Percentiles rank a stretch among this genome's conserved stretches.
Evolutionary conservation across 2,113 vertebrate genomes (phyloP).

Genomic region (Tupaia tana): DNA sequence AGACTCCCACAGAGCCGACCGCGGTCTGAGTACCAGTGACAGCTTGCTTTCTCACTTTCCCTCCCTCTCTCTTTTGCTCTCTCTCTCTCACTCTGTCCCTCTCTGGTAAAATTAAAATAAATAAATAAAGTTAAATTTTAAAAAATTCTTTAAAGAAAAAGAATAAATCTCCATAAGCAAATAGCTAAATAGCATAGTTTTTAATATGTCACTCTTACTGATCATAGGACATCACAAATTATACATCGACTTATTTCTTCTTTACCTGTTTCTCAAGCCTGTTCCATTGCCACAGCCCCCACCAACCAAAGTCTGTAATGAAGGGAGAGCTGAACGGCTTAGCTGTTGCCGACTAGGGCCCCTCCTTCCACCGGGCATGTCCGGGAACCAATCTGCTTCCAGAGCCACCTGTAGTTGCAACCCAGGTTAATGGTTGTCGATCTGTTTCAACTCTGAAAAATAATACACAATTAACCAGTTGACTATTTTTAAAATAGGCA

Average conservation of each 20-base stretch:
- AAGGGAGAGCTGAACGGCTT: conserved; percentile 97
- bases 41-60: no score
- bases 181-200: background rate
- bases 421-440: conserved; percentile 75
- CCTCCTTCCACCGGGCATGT: conserved; percentile 99
- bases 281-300: conserved; percentile 95
- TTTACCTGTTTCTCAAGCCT: conserved; percentile 95
- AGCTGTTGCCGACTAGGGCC: conserved; percentile 99
- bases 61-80: no score
- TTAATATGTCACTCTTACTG: conserved; percentile 17
- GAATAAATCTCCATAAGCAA: conserved; percentile 43
- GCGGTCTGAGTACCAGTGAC: no score
- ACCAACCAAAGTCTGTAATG: conserved; percentile 97
- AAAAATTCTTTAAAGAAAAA: background rate
- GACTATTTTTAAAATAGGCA: conserved; percentile 50
- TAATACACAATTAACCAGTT: conserved; percentile 46
- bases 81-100: no score
- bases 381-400: conserved; percentile 87
- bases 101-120: no score
- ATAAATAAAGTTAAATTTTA: no score
- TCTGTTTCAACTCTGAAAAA: conserved; percentile 85
- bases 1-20: no score
- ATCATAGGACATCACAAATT: conserved; percentile 4
- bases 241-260: conserved; percentile 12
- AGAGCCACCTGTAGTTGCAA: conserved; percentile 84